Percentiles rank a stretch among this genome's conserved stretches.
Evolutionary conservation across 2,797 vertebrate species (phyloP).

Genomic region (Rhyacichthys aspro): DNA sequence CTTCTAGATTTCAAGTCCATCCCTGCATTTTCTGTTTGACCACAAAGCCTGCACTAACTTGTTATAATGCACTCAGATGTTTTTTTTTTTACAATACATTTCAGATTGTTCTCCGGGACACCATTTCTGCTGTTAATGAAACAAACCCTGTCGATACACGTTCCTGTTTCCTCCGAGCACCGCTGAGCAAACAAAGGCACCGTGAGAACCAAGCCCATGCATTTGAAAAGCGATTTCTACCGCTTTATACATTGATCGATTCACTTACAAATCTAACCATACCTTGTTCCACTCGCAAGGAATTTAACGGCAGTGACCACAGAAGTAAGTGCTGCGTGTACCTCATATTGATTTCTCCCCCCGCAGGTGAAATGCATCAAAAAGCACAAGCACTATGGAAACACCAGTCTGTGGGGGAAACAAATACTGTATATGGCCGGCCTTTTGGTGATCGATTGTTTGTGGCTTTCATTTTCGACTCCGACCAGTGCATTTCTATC

Average conservation of each 20-base stretch:
- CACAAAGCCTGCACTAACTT: neutral
- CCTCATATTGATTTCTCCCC: conserved; percentile 56
- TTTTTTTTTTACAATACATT: neutral
- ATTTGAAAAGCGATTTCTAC: conserved; percentile 10
- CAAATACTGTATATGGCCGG: conserved; percentile 45
- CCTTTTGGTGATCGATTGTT: conserved; percentile 58
- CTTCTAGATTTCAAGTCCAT: too few relatives aligned
- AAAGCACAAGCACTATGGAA: conserved; percentile 58
- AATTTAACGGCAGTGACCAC: conserved; percentile 49
- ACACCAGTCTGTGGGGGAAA: conserved; percentile 53
- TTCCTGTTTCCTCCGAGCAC: conserved; percentile 16
- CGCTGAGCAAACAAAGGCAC: conserved; percentile 4
- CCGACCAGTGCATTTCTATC: conserved; percentile 58
- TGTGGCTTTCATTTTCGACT: conserved; percentile 61
- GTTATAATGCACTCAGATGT: neutral
- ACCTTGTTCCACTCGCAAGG: conserved; percentile 31
- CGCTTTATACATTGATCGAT: conserved; percentile 41
- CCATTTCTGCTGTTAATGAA: neutral
- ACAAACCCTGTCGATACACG: neutral
- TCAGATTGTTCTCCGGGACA: neutral
- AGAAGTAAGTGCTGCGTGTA: conserved; percentile 38
- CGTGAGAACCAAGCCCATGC: conserved; percentile 1
- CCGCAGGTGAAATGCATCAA: conserved; percentile 59
- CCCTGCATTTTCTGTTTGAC: neutral
- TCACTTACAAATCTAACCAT: conserved; percentile 51